Evolutionary conservation across 2,888 invertebrate genomes (phyloP).

Genomic region (Tyria jacobaeae): DNA sequence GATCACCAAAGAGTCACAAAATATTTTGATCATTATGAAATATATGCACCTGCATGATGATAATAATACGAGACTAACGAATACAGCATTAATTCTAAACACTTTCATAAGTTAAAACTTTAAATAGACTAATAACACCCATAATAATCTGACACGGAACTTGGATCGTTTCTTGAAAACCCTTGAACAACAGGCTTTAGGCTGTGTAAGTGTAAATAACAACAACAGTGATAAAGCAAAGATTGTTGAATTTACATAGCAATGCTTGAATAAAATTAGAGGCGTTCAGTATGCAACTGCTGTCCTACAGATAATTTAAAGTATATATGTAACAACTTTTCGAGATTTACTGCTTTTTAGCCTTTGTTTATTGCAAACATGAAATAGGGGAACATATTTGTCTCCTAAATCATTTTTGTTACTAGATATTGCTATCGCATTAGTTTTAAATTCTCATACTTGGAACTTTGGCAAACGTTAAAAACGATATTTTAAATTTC

Average conservation of each 20-base stretch:
- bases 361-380: conserved; percentile 30
- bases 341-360: conserved; percentile 33
- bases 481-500: background rate
- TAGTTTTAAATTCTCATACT: background rate
- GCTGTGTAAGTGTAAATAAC: conserved; percentile 24
- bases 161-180: background rate
- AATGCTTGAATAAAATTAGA: conserved; percentile 37
- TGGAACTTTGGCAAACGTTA: background rate
- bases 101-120: background rate
- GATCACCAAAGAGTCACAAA: no score
- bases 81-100: background rate
- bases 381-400: conserved; percentile 16
- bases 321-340: conserved; percentile 33
- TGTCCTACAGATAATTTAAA: conserved; percentile 31
- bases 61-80: background rate
- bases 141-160: background rate
- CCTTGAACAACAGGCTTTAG: conserved; percentile 10
- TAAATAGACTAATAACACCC: conserved; percentile 1
- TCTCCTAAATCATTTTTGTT: background rate
- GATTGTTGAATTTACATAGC: conserved; percentile 31
- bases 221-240: conserved; percentile 40
- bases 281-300: conserved; percentile 31
- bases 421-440: background rate
- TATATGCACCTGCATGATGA: no score
- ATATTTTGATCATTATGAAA: no score